Percentiles rank a stretch among this genome's conserved stretches.
phyloP scores from a whole-genome alignment of 2,113 vertebrate genomes.

The Ifrita kowaldi region DNA sequence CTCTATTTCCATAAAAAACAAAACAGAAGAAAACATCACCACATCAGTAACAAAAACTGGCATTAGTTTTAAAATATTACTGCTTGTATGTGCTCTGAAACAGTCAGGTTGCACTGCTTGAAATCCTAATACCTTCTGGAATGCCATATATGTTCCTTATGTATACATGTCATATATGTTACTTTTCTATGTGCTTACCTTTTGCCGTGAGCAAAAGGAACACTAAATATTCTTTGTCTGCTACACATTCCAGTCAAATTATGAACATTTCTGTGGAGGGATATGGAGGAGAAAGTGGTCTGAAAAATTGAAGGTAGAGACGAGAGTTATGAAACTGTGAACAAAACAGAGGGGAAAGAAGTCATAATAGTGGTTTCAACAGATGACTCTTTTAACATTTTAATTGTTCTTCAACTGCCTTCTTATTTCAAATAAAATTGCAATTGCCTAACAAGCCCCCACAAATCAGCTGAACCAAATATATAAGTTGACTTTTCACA shows the following conservation, averaged over 20 bases:
- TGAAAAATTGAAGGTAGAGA: background rate
- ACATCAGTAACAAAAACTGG: background rate
- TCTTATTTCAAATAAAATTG: background rate
- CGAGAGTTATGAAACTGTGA: background rate
- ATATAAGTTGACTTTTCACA: background rate
- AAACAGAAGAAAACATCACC: rapidly evolving
- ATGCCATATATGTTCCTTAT: background rate
- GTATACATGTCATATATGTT: background rate
- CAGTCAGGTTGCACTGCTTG: background rate
- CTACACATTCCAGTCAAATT: rapidly evolving
- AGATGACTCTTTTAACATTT: background rate
- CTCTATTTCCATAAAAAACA: background rate
- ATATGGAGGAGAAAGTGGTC: background rate
- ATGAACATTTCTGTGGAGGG: background rate
- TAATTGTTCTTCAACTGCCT: background rate
- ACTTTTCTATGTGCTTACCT: background rate
- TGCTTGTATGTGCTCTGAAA: background rate
- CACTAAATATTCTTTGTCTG: background rate
- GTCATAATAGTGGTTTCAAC: background rate
- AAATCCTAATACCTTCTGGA: background rate
- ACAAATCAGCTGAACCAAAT: background rate
- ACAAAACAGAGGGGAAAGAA: background rate
- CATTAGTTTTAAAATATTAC: background rate
- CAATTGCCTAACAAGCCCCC: background rate
- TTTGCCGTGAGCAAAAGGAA: background rate